These are phyloP conservation scores for Triplophysa yarkandensis DNA, from an alignment of 2,797 vertebrate genomes.

Conservation along the genomic window DNA sequence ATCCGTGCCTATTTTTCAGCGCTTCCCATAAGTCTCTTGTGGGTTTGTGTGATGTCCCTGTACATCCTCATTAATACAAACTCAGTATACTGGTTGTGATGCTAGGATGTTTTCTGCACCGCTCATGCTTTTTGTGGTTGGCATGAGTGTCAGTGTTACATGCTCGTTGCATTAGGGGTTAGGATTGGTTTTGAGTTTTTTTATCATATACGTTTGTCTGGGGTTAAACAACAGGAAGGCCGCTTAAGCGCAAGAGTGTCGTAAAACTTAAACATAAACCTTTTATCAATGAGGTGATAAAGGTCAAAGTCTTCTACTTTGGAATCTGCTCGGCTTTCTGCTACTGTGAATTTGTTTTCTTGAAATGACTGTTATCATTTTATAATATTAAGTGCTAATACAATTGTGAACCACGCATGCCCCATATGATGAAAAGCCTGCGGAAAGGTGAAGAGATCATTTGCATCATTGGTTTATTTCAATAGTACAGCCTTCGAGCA, in stretches of 20 bases:
- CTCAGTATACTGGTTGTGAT: background rate
- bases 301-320: slow-evolving; percentile 24
- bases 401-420: slow-evolving; percentile 3
- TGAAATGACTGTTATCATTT: background rate
- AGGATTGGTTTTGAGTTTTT: background rate
- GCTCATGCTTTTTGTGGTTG: slow-evolving; percentile 1
- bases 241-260: background rate
- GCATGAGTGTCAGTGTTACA: slow-evolving; percentile 69
- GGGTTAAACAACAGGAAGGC: slow-evolving; percentile 5
- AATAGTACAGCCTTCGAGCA: background rate
- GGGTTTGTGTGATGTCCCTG: slow-evolving; percentile 18
- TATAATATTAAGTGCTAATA: background rate
- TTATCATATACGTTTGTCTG: background rate
- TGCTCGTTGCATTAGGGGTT: background rate
- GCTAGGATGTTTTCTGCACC: background rate
- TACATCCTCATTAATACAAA: background rate
- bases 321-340: background rate
- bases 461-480: slow-evolving; percentile 14
- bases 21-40: background rate
- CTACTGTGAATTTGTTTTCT: background rate
- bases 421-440: slow-evolving; percentile 16
- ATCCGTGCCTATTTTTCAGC: background rate
- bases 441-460: slow-evolving; percentile 21
- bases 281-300: slow-evolving; percentile 2
- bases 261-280: background rate